Percentiles rank a stretch among this genome's conserved stretches.
phyloP scores from a whole-genome alignment of 1,140 invertebrate genomes.

The Rhopalosiphum maidis region DNA sequence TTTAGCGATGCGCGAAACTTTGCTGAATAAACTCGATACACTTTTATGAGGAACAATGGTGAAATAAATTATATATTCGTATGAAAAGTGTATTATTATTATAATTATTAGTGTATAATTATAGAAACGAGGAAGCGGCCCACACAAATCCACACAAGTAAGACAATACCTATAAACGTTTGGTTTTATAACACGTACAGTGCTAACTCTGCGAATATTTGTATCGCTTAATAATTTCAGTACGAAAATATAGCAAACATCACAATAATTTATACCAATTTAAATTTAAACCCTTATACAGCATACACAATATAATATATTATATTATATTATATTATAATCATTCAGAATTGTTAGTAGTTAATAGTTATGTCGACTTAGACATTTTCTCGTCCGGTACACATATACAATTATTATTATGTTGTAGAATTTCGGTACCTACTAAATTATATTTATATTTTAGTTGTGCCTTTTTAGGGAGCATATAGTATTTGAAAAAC shows the following conservation, averaged over 20 bases:
- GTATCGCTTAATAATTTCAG: background rate
- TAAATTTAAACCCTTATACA: background rate
- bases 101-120: background rate
- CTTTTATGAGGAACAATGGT: background rate
- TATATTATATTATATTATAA: background rate
- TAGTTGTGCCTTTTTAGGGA: background rate
- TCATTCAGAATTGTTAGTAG: background rate
- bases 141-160: background rate
- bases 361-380: background rate
- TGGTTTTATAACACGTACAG: background rate
- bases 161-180: background rate
- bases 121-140: background rate
- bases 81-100: too few species aligned
- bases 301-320: background rate
- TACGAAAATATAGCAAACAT: background rate
- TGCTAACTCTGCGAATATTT: background rate
- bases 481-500: background rate
- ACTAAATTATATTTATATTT: background rate
- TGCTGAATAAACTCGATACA: background rate
- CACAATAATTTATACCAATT: background rate
- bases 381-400: background rate
- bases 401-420: conserved; percentile 14
- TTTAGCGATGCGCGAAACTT: background rate
- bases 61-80: background rate
- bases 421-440: background rate